Evolutionary conservation across 2,797 vertebrate genomes (phyloP), one percentile per base, ranked within the genome.

Genomic region (Notolepis coatsorum): DNA sequence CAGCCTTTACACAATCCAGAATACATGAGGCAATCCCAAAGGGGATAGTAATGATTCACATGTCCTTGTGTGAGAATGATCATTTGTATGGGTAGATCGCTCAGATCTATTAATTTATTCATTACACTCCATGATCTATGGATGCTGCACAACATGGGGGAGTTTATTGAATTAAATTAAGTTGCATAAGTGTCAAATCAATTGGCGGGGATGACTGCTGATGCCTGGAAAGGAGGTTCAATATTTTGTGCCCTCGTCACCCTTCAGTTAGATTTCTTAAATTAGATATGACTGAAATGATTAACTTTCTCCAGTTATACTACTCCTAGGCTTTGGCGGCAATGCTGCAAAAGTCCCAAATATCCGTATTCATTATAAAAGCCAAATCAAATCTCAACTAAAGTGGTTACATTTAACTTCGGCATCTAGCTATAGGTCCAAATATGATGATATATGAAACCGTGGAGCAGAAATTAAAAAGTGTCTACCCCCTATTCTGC

Each of bases 151-250:
- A 70, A 57, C 47, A 50, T 45, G 13, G 17, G 15, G 42, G 42
- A 74, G 64, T 62, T 66, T 57, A 72, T 24, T 53, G 27, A 48
- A 60, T 72, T 18, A 60, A 64, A 77, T 73, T 27, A 71, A 77
- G 61, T 68, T 58, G 18, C 2, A n/a, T 25, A 46, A 41, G 45
- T n/a, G 15, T 66, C 24, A 65, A 27, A 71, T 68, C 3, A 70
- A 65, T 51, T 13, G 15, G 25, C 47, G 10, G 9, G n/a, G 9
- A 65, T 68, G 58, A 61, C 18, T 53, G 33, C 21, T 39, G 46
- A 41, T 28, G 27, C 23, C 30, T 25, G 9, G 56, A 31, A 65
- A 59, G 42, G 18, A 66, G 61, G 17, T 1, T 17, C 31, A 35
- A 57, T 13, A 4, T 18, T 54, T 48, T 35, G 31, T 68, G n/a